Evolutionary conservation across 2,113 vertebrate species (phyloP), one percentile per base, ranked within the genome.

Genomic region (Aptenodytes patagonicus): DNA sequence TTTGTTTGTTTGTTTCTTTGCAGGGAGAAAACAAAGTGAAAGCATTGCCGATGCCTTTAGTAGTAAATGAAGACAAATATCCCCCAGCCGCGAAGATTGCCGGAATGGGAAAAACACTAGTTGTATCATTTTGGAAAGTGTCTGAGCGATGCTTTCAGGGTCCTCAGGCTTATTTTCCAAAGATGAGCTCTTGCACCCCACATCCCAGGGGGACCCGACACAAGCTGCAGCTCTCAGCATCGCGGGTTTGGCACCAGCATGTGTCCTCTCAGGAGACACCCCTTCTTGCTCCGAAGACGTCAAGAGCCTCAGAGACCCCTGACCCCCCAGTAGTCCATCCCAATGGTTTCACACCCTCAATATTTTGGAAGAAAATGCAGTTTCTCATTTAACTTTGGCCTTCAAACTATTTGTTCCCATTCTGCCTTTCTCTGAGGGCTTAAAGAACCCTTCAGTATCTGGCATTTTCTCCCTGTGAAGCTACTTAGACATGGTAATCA

Each of bases 41-140:
- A 87, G 77, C 69, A 86, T 62, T 92, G 95, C 94, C 87, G 95
- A 92, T 92, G 96, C 90, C 93, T 95, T 96, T 89, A 84, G 90
- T 81, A 55, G 89, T 79, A 97, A 97, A 97, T 96, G 87, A 95
- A 97, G 95, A 96, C 89, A 97, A 97, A 97, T 96, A 94, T 66
- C 92, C 79, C 77, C 34, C 2, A 0, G 68, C 36, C 0, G 8
- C 7, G 46, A 64, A 81, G 90, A 55, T n/a, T 71, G 87, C 90
- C 3, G 0, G 82, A 49, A 29, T 12, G 49, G 87, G 62, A 54
- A 69, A 83, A 80, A 52, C 31, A n/a, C 75, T 14, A 44, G 31
- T 22, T 2, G 2, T 42, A 13, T 49, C 73, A 1, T 40, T 83
- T 61, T 73, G 87, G 70, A 64, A 79, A 51, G 65, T 11, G 49